Evolutionary conservation across 2,797 vertebrate genomes (phyloP), one percentile per base, ranked within the genome.

Genomic region (Galaxias olidus): DNA sequence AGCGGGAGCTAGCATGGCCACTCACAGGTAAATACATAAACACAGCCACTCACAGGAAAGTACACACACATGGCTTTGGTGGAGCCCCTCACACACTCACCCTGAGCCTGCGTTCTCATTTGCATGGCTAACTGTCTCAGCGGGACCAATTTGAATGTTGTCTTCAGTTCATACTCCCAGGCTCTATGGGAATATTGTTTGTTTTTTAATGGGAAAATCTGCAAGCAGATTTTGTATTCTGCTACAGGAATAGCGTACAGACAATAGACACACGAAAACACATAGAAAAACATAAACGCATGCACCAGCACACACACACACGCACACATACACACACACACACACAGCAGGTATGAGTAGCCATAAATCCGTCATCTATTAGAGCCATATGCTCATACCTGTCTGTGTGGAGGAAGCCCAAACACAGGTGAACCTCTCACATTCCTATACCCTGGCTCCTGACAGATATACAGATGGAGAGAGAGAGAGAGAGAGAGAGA

Each of bases 371-470:
- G 73, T 85, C 82, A 81, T 63, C 72, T 58, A 69, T 46, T 67
- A 50, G 46, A 79, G 71, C 75, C 81, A 87, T 87, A 84, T 84
- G 85, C 70, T 87, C 78, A 62, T 85, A 89, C 82, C 80, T 88
- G 81, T 86, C 84, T 82, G 74, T 65, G 75, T 76, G 73, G 69
- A 81, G 48, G 82, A 78, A 73, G 75, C 76, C 77, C 61, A 61
- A 83, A 74, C 77, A 80, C 86, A 86, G 86, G 89, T 87, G 84
- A 87, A 82, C 20, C 56, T 54, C 78, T 77, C 65, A 81, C 86
- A 90, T 88, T 88, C 86, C 85, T 72, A 68, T 78, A 73, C 71
- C 69, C 73, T 10, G 7, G 60, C 70, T 77, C 78, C 76, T 83
- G 86, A 86, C 85, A 86, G 81, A 78, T 71, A 74, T 75, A 79